Evolutionary conservation across 2,797 vertebrate genomes (phyloP), one percentile per base, ranked within the genome.

Genomic region (Tauraco hartlaubi): DNA sequence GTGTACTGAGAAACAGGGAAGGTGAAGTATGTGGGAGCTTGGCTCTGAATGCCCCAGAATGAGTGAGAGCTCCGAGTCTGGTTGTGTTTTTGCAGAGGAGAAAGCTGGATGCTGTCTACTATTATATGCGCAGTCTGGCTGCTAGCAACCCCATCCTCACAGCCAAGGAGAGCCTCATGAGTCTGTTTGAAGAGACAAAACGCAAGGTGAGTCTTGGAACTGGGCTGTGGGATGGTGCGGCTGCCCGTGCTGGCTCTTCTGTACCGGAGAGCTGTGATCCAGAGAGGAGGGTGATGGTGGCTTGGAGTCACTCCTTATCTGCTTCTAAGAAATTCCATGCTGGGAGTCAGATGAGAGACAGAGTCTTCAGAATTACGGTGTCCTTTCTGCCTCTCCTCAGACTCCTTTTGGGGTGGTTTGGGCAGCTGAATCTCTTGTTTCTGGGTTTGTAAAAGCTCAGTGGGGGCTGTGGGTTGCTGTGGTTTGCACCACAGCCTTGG

Each of bases 101-200:
- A 90, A 99, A 99, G 97, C 97, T 99, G 97, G 99, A 99, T 96
- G 99, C 99, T 35, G 99, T 99, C 11, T 99, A 99, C 98, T 99
- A 99, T 93, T 99, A 99, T 95, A 99, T 99, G 99, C 99, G 99
- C 72, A 99, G 99, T 90, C 98, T 99, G 97, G 99, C 99, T 51
- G 99, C 99, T 41, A 99, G 99, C 97, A 99, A 99, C 96, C 99
- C 99, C 81, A 99, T 99, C 96, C 98, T 99, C 90, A 99, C 99
- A 23, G 99, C 99, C 93, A 99, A 99, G 96, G 99, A 99, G 97
- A 99, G 99, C 94, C 98, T 99, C 64, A 99, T 99, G 99, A 99
- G 99, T 75, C 98, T 99, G 67, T 99, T 99, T 95, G 99, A 99
- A 95, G 99, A 99, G 97, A 99, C 99, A 28, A 99, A 99, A 92